Conservation (phyloP, 2,113 vertebrate genomes). For the Atrichornis clamosus region DNA sequence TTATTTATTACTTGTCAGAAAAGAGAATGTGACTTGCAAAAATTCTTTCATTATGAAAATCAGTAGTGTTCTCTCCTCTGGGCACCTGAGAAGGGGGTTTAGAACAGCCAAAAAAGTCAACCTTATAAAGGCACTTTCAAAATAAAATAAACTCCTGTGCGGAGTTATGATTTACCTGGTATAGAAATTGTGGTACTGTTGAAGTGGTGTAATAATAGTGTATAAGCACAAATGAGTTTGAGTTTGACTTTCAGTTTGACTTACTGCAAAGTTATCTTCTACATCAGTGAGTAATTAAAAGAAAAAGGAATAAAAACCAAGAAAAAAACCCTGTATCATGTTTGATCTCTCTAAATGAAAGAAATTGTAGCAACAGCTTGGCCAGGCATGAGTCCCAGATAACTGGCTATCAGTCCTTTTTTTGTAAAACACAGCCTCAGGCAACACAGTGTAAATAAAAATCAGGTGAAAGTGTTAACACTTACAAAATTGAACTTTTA, state of each 20-base stretch:
- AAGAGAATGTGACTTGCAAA: not conserved
- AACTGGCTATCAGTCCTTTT: not conserved
- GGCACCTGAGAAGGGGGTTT: not conserved
- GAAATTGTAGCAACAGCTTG: not conserved
- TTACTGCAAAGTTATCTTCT: not conserved
- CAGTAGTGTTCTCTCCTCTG: not conserved
- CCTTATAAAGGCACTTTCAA: not conserved
- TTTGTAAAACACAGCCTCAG: not conserved
- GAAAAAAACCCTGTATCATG: not conserved
- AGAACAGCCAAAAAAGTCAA: not conserved
- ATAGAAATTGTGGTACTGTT: not conserved
- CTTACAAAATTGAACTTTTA: not conserved
- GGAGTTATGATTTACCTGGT: not conserved
- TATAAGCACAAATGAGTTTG: not conserved
- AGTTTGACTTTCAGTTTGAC: constrained; percentile 8
- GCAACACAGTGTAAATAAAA: not conserved
- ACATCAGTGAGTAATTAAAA: not conserved
- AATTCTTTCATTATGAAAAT: not conserved
- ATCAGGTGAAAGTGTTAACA: not conserved
- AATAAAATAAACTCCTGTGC: not conserved
- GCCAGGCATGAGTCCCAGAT: not conserved
- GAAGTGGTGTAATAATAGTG: not conserved
- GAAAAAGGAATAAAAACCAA: not conserved
- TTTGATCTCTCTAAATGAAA: constrained; percentile 39
- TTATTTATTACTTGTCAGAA: not conserved